phyloP scores from a whole-genome alignment of 2,888 invertebrate species.

The Dendrolimus houi region DNA sequence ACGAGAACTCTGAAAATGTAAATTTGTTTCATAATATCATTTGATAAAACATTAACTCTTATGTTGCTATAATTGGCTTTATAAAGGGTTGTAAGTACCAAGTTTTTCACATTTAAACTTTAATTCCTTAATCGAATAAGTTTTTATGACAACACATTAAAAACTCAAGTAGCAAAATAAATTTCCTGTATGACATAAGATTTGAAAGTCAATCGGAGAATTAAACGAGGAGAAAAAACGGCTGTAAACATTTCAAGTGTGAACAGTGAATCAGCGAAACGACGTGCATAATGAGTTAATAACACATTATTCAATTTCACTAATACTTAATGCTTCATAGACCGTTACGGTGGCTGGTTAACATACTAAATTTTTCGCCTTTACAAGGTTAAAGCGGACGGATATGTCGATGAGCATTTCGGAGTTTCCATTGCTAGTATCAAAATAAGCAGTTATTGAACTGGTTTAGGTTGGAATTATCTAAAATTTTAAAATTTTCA shows the following conservation, averaged over 20 bases:
- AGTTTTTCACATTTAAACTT: too few relatives aligned
- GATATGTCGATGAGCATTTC: background rate
- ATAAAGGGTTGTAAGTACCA: too few relatives aligned
- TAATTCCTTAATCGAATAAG: too few relatives aligned
- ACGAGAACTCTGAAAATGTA: too few relatives aligned
- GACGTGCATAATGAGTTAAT: background rate
- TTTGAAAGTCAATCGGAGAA: slow-evolving; percentile 16
- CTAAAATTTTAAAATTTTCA: too few relatives aligned
- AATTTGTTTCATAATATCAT: too few relatives aligned
- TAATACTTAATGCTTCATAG: slow-evolving; percentile 29
- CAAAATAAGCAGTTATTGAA: too few relatives aligned
- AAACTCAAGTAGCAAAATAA: slow-evolving; percentile 12
- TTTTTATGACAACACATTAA: background rate
- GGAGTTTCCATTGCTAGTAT: too few relatives aligned
- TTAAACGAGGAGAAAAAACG: slow-evolving; percentile 25
- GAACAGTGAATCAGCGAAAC: slow-evolving; percentile 16
- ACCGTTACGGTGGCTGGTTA: slow-evolving; percentile 18
- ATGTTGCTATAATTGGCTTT: too few relatives aligned
- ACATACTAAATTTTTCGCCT: background rate
- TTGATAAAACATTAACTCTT: too few relatives aligned
- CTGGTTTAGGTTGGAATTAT: too few relatives aligned
- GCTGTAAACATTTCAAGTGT: background rate
- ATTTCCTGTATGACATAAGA: slow-evolving; percentile 17
- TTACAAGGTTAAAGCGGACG: background rate
- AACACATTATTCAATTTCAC: slow-evolving; percentile 31